A percentile compares a stretch with the other conserved stretches of the same genome.
Evolutionary conservation across 30 jellyfish, hydroid and myxozoan species (phyloP).

Genomic region (Aurelia aurita): DNA sequence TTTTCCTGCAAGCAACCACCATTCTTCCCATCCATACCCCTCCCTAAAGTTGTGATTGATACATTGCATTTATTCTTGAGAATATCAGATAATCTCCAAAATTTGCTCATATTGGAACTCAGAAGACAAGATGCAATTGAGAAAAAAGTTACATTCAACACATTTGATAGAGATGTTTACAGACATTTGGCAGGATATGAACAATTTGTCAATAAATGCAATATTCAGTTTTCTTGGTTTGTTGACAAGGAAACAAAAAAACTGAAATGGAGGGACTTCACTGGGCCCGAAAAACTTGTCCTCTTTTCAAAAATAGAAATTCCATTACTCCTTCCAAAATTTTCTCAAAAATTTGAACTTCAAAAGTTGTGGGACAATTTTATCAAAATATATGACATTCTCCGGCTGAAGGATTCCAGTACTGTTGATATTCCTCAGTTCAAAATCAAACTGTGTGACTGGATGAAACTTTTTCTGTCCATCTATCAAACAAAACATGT

Average conservation of each 20-base stretch:
- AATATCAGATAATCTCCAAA: conserved; percentile 9
- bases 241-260: conserved; percentile 2
- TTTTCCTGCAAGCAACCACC: conserved; percentile 22
- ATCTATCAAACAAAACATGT: conserved; percentile 25
- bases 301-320: conserved; percentile 14
- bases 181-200: conserved; percentile 23
- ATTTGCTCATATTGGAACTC: conserved; percentile 23
- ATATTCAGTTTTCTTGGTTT: conserved; percentile 9
- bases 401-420: not conserved
- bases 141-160: not conserved
- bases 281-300: conserved; percentile 52
- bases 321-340: conserved; percentile 11
- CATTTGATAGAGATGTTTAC: not conserved
- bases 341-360: not conserved
- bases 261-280: conserved; percentile 18
- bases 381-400: not conserved
- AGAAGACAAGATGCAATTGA: conserved; percentile 7
- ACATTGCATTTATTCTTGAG: conserved; percentile 29
- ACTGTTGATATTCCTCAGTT: too few relatives aligned
- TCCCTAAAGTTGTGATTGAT: conserved; percentile 30
- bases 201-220: conserved; percentile 6
- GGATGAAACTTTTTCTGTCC: not conserved
- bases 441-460: too few relatives aligned
- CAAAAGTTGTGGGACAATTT: conserved; percentile 41
- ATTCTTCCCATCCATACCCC: conserved; percentile 28